Base-by-base conservation (phyloP, 2,113 vertebrate species). In the Solea senegalensis region DNA sequence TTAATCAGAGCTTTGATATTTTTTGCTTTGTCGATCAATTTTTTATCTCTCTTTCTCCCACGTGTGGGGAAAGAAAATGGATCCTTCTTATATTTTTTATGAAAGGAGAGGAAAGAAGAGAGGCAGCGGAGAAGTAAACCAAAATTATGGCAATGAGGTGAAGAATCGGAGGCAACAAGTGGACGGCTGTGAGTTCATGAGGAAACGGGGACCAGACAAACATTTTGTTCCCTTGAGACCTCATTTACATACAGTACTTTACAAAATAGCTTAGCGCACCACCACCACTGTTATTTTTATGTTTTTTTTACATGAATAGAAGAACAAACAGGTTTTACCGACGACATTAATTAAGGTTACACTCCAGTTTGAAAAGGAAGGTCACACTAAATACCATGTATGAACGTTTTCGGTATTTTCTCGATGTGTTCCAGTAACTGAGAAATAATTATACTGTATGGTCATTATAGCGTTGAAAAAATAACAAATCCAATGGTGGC, bases 141-240 rank as follows among this genome's bases (percentile, higher is more conserved):
- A 21, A 63, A 63, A 48, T 2, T 27, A 60, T 14, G 50, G n/a
- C 28, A 10, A 62, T 5, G 48, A 15, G 46, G 11, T 56, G 39
- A 34, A 48, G 5, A 13, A 55, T 46, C 39, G 41, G 28, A 68
- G 26, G 70, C 65, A 40, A 65, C 0, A 2, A 2, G 48, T 34
- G 15, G 74, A 61, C 60, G 48, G 71, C 49, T 55, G 26, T n/a
- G 73, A 74, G 63, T 81, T 75, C 51, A 73, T 48, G 46, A 69
- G 51, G 50, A 72, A 75, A 72, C 69, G 56, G 39, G 46, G 52
- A 40, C 39, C 49, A 5, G 81, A 82, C n/a, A n/a, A n/a, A n/a
- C n/a, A n/a, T n/a, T n/a, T n/a, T n/a, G n/a, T n/a, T n/a, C n/a
- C n/a, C n/a, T n/a, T n/a, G n/a, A n/a, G n/a, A n/a, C n/a, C n/a